These are phyloP conservation scores for Eurystomus gularis DNA, from an alignment of 2,113 vertebrate species.

Conservation along the genomic window DNA sequence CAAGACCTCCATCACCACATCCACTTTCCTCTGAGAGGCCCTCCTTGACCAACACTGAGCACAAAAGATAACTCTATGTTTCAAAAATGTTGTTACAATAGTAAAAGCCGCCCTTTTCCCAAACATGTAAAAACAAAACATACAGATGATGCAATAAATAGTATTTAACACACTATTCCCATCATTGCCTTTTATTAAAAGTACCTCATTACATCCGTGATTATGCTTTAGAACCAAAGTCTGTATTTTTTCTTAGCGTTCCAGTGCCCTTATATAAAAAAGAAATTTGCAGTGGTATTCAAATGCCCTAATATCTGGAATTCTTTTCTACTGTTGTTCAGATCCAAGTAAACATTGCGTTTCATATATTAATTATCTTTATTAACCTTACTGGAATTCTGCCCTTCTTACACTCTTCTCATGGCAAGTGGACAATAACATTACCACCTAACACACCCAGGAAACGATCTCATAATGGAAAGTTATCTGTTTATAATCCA, in stretches of 20 bases:
- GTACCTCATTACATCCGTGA: background rate
- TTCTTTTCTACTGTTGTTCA: background rate
- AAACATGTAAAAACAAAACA: background rate
- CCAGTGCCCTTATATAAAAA: background rate
- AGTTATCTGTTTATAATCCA: background rate
- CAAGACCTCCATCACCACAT: background rate
- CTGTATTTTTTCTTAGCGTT: background rate
- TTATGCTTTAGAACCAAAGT: background rate
- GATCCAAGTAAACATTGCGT: background rate
- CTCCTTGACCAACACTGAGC: background rate
- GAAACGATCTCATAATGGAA: background rate
- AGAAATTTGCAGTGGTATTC: background rate
- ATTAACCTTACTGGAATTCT: background rate
- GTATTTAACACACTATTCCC: background rate
- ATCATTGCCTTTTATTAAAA: constrained; percentile 6
- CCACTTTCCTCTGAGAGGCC: background rate
- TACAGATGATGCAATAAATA: background rate
- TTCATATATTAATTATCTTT: background rate
- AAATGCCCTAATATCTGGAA: background rate
- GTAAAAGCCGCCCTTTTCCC: background rate
- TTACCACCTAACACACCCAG: background rate
- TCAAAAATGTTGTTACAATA: background rate
- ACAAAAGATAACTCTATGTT: background rate
- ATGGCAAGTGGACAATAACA: background rate
- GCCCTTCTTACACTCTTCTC: background rate